These are phyloP conservation scores for Caenorhabditis sp. DNA, from an alignment of 2,888 invertebrate genomes.

Conservation along the genomic window DNA sequence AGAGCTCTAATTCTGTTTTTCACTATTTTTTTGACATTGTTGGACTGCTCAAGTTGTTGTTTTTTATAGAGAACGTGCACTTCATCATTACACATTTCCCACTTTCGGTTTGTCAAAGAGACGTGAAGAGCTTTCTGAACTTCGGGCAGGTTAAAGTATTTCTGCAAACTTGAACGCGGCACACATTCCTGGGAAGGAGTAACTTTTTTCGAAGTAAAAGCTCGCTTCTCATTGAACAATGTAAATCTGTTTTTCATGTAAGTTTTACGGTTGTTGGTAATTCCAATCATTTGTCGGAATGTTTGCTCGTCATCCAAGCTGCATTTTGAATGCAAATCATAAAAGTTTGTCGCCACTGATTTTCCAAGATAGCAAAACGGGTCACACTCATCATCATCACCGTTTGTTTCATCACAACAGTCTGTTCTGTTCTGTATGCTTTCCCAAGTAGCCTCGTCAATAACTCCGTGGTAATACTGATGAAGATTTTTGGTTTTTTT, in stretches of 20 bases:
- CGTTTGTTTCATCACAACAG: constrained; percentile 60
- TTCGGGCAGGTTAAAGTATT: constrained; percentile 63
- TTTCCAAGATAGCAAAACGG: constrained; percentile 39
- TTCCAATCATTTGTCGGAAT: constrained; percentile 54
- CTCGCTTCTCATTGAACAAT: too few species aligned
- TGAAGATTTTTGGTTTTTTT: constrained; percentile 69
- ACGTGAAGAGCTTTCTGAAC: constrained; percentile 62
- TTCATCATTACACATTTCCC: constrained; percentile 68
- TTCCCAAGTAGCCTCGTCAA: constrained; percentile 68
- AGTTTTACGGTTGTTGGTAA: constrained; percentile 39
- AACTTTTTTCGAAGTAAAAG: too few species aligned
- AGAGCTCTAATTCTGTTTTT: constrained; percentile 65
- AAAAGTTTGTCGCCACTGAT: constrained; percentile 55
- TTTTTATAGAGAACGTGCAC: constrained; percentile 64
- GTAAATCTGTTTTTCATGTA: constrained; percentile 9
- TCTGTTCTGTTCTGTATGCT: constrained; percentile 66
- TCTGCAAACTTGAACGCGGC: constrained; percentile 65
- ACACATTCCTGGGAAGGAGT: constrained; percentile 47
- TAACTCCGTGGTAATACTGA: constrained; percentile 70
- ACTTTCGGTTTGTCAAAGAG: constrained; percentile 58
- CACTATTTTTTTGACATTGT: constrained; percentile 66
- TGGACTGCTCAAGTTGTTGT: constrained; percentile 63
- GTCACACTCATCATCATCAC: too few species aligned
- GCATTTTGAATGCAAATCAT: too few species aligned
- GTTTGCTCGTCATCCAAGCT: too few species aligned